phyloP scores from a whole-genome alignment of 2,797 vertebrate species.

The Ibycter americanus region DNA sequence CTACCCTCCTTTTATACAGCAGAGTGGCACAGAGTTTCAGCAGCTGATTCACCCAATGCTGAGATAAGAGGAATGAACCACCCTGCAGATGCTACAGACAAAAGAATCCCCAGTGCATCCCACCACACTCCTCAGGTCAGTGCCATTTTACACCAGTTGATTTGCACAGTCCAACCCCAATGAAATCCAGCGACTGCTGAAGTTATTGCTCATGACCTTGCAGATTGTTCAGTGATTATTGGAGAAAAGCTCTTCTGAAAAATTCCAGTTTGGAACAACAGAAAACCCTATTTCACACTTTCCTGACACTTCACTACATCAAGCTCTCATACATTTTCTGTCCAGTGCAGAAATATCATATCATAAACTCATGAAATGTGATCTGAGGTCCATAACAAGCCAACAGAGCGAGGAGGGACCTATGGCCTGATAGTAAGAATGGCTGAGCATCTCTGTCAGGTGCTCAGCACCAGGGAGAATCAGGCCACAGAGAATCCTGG shows the following conservation, averaged over 20 bases:
- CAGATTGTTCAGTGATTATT: neutral
- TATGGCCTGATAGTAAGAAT: neutral
- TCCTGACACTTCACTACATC: neutral
- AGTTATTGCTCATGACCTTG: neutral
- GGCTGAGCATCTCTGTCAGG: neutral
- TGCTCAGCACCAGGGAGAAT: neutral
- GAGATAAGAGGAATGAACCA: neutral
- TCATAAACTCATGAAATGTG: neutral
- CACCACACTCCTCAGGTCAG: neutral
- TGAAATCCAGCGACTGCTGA: neutral
- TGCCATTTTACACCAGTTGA: neutral
- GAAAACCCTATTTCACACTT: neutral
- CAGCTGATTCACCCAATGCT: neutral
- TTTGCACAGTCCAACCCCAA: neutral
- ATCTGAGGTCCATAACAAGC: neutral
- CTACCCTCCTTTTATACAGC: neutral
- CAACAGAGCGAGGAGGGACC: neutral
- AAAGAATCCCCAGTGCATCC: neutral
- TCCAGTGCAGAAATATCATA: neutral
- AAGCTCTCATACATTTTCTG: neutral
- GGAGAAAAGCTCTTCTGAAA: neutral
- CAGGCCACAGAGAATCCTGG: neutral
- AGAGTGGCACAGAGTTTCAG: neutral
- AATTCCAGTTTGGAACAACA: neutral
- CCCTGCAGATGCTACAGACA: neutral